Conservation (phyloP, 1,140 invertebrate genomes). For the Carposina sasakii region DNA sequence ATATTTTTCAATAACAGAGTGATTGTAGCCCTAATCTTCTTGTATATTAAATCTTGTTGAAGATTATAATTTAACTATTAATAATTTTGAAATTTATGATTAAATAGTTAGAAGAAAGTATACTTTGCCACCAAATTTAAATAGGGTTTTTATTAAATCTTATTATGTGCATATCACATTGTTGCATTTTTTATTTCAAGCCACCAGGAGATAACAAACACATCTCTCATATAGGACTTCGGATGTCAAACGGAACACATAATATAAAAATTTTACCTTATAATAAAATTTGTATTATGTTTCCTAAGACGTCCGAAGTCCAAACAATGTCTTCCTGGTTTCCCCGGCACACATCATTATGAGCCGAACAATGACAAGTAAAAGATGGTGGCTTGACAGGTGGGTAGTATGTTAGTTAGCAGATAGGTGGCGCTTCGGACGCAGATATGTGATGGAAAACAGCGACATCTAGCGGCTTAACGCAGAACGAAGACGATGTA, state of each 20-base stretch:
- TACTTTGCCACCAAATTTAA: too few species aligned
- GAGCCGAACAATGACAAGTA: neutral
- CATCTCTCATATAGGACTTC: constrained; percentile 13
- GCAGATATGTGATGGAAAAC: neutral
- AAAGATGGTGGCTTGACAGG: neutral
- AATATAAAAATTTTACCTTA: constrained; percentile 15
- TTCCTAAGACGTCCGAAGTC: neutral
- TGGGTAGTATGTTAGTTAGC: neutral
- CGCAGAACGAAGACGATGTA: neutral
- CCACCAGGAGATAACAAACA: constrained; percentile 30
- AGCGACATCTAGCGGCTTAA: neutral
- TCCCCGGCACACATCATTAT: neutral
- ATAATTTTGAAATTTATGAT: too few species aligned
- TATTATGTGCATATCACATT: constrained; percentile 27
- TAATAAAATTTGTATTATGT: constrained; percentile 1
- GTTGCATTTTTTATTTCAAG: constrained; percentile 25
- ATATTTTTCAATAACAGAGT: too few species aligned
- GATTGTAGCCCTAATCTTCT: too few species aligned
- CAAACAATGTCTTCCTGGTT: neutral
- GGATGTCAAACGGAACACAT: constrained; percentile 17
- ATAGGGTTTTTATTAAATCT: too few species aligned
- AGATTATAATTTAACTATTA: too few species aligned
- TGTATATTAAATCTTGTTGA: too few species aligned
- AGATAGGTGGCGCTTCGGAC: neutral
- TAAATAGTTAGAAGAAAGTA: too few species aligned